These are phyloP conservation scores for Yponomeuta evonymella DNA, from an alignment of 2,888 invertebrate species.

Conservation along the genomic window DNA sequence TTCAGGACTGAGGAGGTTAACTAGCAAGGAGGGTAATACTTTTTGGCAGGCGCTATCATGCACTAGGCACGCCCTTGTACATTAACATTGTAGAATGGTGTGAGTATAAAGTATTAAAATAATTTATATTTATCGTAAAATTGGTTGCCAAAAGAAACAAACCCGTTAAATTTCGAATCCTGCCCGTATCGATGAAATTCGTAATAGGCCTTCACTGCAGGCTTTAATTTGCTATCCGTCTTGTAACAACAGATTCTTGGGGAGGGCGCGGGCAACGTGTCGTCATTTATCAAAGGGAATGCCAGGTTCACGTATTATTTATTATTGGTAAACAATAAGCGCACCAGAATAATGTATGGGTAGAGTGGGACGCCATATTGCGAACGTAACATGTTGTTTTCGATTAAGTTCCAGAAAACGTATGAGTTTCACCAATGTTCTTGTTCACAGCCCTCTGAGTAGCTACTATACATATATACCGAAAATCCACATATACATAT, in stretches of 20 bases:
- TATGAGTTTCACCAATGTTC: neutral
- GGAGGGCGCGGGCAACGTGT: slow-evolving; percentile 9
- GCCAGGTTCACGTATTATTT: slow-evolving; percentile 8
- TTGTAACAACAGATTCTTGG: slow-evolving; percentile 28
- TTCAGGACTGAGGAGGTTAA: too few relatives aligned
- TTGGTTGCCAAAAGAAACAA: too few relatives aligned
- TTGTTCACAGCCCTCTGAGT: neutral
- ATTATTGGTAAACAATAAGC: slow-evolving; percentile 14
- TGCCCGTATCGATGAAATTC: too few relatives aligned
- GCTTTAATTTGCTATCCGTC: slow-evolving; percentile 67
- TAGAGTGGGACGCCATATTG: neutral
- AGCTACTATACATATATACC: neutral
- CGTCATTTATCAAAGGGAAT: slow-evolving; percentile 12
- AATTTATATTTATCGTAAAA: too few relatives aligned
- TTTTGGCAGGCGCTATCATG: too few relatives aligned
- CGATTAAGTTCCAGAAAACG: neutral
- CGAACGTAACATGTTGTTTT: neutral
- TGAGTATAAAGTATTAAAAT: too few relatives aligned
- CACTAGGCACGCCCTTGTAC: too few relatives aligned
- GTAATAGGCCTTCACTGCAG: slow-evolving; percentile 27
- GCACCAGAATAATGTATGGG: neutral
- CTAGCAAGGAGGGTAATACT: too few relatives aligned
- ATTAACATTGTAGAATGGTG: too few relatives aligned
- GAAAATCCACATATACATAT: too few relatives aligned
- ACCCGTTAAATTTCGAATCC: too few relatives aligned